Conservation (phyloP, 2,888 invertebrate genomes). For the Isoperla grammatica region DNA sequence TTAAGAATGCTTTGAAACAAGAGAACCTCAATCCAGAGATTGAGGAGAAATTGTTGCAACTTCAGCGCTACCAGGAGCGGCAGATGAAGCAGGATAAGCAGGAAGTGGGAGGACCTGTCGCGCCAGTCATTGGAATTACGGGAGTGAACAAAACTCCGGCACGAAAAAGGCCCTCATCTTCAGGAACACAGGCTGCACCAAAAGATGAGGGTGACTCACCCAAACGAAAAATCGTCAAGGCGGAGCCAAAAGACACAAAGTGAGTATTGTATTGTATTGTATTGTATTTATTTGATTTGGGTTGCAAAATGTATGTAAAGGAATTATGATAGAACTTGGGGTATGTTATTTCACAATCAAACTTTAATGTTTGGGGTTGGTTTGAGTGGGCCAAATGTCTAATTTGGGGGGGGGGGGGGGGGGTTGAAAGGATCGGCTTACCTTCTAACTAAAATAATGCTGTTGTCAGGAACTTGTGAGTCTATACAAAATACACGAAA, state of each 20-base stretch:
- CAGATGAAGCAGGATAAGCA: constrained; percentile 58
- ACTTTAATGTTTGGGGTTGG: too few species aligned
- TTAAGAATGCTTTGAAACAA: constrained; percentile 86
- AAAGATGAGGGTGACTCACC: constrained; percentile 26
- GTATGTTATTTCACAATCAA: too few species aligned
- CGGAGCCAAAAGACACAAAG: constrained; percentile 34
- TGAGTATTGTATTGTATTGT: too few species aligned
- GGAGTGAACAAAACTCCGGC: constrained; percentile 28
- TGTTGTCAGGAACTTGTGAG: too few species aligned
- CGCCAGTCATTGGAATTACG: background rate
- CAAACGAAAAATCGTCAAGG: constrained; percentile 26
- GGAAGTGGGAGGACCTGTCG: constrained; percentile 25
- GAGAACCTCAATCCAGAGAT: constrained; percentile 89
- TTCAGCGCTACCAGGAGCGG: constrained; percentile 80
- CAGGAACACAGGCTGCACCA: background rate
- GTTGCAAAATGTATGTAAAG: too few species aligned
- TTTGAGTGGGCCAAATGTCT: too few species aligned
- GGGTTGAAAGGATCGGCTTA: too few species aligned
- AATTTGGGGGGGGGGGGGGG: too few species aligned
- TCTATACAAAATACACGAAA: too few species aligned
- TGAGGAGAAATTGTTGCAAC: constrained; percentile 81
- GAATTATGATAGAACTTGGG: too few species aligned
- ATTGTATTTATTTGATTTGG: too few species aligned
- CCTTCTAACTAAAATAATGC: too few species aligned
- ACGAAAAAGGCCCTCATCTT: constrained; percentile 37